These are phyloP conservation scores for Apogon talboti DNA, from an alignment of 2,797 vertebrate species.

Conservation along the genomic window DNA sequence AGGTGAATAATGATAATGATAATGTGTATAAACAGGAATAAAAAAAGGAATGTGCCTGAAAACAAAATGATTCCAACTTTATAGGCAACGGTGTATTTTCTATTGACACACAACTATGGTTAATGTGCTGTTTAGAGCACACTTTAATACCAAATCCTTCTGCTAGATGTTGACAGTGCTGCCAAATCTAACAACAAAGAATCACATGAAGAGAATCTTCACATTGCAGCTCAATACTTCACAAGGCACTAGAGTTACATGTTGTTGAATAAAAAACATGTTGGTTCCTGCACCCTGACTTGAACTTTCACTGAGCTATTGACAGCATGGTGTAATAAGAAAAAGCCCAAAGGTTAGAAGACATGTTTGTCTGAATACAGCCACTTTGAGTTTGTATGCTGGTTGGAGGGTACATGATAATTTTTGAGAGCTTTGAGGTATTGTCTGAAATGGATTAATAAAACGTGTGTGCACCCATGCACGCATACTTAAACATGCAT, in stretches of 20 bases:
- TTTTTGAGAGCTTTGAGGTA: constrained; percentile 32
- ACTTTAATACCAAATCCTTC: neutral
- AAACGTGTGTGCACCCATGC: constrained; percentile 43
- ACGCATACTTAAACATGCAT: constrained; percentile 56
- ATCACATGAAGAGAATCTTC: constrained; percentile 8
- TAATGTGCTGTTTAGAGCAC: no score
- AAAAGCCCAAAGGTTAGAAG: constrained; percentile 1
- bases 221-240: neutral
- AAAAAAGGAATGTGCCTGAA: no score
- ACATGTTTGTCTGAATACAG: constrained; percentile 15
- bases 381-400: constrained; percentile 10
- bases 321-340: constrained; percentile 2
- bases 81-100: no score
- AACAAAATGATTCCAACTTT: no score
- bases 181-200: constrained; percentile 31
- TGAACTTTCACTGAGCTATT: neutral
- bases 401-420: constrained; percentile 26
- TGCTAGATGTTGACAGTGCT: neutral
- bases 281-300: constrained; percentile 3
- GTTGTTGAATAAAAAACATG: constrained; percentile 1
- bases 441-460: constrained; percentile 60
- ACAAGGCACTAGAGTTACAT: neutral
- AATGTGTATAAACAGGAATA: no score
- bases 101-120: no score
- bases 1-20: no score